phyloP scores from a whole-genome alignment of 2,113 vertebrate genomes.

The Lota lota region DNA sequence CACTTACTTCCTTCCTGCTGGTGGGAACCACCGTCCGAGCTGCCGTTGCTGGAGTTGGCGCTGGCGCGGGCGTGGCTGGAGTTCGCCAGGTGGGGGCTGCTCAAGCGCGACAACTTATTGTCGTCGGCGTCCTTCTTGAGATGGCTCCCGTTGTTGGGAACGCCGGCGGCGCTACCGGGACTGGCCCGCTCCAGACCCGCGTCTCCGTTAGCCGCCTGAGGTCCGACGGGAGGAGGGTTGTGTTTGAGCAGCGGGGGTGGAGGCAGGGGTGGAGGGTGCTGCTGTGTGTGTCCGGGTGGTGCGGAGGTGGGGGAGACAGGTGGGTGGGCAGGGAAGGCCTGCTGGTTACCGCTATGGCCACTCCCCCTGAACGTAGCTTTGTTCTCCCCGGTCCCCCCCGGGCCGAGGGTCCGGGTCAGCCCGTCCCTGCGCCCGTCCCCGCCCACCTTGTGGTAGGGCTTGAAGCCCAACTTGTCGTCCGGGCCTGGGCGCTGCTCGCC shows the following conservation, averaged over 20 bases:
- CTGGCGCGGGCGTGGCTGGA: slow-evolving; percentile 71
- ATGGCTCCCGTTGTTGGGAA: slow-evolving; percentile 15
- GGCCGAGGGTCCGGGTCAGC: slow-evolving; percentile 47
- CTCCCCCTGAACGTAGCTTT: slow-evolving; percentile 83
- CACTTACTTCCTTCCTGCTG: slow-evolving; percentile 63
- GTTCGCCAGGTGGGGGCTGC: slow-evolving; percentile 73
- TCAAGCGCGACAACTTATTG: slow-evolving; percentile 68
- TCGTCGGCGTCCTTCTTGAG: slow-evolving; percentile 74
- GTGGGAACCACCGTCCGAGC: slow-evolving; percentile 71
- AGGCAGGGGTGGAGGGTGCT: background rate
- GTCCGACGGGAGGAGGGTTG: slow-evolving; percentile 54
- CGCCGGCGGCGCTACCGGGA: slow-evolving; percentile 40
- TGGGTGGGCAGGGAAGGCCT: slow-evolving; percentile 77
- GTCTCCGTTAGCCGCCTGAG: slow-evolving; percentile 48
- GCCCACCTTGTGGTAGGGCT: slow-evolving; percentile 84
- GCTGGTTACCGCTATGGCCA: slow-evolving; percentile 68
- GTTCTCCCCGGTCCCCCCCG: slow-evolving; percentile 71
- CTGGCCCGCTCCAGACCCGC: slow-evolving; percentile 48
- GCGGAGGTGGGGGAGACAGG: slow-evolving; percentile 73
- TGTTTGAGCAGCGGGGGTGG: slow-evolving; percentile 55
- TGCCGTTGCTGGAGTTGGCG: slow-evolving; percentile 72
- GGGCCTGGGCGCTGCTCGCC: slow-evolving; percentile 66
- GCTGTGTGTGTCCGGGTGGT: slow-evolving; percentile 73
- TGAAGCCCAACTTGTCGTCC: slow-evolving; percentile 95
- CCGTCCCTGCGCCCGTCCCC: slow-evolving; percentile 82